These are phyloP conservation scores for Cantharis rufa DNA, from an alignment of 2,888 invertebrate species.

Conservation along the genomic window DNA sequence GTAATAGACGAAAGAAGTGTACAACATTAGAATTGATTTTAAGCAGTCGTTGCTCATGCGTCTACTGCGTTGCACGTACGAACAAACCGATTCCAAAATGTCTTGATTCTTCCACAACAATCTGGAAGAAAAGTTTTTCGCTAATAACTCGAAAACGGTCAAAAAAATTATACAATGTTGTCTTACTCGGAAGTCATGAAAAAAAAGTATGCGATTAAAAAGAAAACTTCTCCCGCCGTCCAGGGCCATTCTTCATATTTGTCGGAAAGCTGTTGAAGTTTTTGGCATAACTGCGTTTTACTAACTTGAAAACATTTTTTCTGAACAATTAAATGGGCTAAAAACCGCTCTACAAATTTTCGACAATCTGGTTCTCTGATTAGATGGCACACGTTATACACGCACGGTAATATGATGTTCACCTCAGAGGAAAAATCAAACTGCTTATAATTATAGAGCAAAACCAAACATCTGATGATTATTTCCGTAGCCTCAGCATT, in stretches of 20 bases:
- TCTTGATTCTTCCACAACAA: background rate
- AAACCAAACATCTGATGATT: background rate
- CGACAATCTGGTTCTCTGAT: background rate
- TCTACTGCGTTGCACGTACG: background rate
- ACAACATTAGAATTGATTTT: background rate
- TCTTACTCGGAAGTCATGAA: background rate
- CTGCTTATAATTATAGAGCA: background rate
- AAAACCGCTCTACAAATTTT: background rate
- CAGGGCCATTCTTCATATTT: constrained; percentile 5
- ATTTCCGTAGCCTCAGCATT: background rate
- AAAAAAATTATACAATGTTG: no score
- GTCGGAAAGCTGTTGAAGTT: background rate
- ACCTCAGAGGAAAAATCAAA: background rate
- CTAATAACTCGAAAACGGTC: no score
- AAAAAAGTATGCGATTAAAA: constrained; percentile 1
- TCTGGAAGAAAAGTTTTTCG: background rate
- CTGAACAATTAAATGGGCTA: background rate
- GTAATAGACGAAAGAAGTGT: background rate
- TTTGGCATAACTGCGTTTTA: background rate
- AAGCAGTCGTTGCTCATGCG: background rate
- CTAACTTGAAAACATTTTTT: background rate
- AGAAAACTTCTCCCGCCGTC: background rate
- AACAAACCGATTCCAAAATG: background rate
- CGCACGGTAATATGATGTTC: background rate
- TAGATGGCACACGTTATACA: background rate